Conservation (phyloP, 2,113 vertebrate species). For the Callopanchax toddi region DNA sequence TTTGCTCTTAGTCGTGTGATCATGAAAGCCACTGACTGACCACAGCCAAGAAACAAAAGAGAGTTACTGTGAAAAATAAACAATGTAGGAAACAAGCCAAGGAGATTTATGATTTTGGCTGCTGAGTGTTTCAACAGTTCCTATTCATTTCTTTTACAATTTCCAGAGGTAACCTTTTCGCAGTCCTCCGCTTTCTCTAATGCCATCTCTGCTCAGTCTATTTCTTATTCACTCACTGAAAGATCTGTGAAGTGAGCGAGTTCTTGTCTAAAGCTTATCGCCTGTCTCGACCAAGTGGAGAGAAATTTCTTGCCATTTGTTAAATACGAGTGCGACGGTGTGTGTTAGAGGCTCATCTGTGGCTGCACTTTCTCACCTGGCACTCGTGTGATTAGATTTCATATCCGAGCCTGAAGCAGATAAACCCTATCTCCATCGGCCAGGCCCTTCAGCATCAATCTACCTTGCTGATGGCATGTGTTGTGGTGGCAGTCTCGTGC, state of each 20-base stretch:
- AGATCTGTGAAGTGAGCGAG: constrained; percentile 59
- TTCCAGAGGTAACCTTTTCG: constrained; percentile 42
- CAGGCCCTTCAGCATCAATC: constrained; percentile 75
- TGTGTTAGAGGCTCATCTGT: constrained; percentile 67
- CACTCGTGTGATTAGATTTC: constrained; percentile 78
- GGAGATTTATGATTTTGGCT: constrained; percentile 53
- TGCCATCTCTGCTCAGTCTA: constrained; percentile 28
- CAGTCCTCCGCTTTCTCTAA: constrained; percentile 14
- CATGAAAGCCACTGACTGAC: constrained; percentile 23
- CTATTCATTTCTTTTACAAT: constrained; percentile 54
- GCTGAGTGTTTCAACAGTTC: constrained; percentile 55
- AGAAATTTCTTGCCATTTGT: constrained; percentile 72
- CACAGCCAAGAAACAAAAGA: not conserved
- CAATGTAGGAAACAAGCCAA: constrained; percentile 26
- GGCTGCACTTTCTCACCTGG: constrained; percentile 76
- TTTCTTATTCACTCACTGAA: constrained; percentile 53
- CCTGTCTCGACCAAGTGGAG: constrained; percentile 60
- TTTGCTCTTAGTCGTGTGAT: constrained; percentile 26
- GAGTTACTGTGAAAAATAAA: constrained; percentile 34
- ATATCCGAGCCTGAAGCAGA: constrained; percentile 69
- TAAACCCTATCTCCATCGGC: constrained; percentile 79
- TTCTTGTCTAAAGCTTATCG: constrained; percentile 75
- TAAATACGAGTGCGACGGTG: constrained; percentile 74
- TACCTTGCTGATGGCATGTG: constrained; percentile 56
- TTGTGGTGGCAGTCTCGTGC: constrained; percentile 51